Evolutionary conservation across 2,113 vertebrate genomes (phyloP), one percentile per base, ranked within the genome.

Genomic region (Hiodon tergisus): DNA sequence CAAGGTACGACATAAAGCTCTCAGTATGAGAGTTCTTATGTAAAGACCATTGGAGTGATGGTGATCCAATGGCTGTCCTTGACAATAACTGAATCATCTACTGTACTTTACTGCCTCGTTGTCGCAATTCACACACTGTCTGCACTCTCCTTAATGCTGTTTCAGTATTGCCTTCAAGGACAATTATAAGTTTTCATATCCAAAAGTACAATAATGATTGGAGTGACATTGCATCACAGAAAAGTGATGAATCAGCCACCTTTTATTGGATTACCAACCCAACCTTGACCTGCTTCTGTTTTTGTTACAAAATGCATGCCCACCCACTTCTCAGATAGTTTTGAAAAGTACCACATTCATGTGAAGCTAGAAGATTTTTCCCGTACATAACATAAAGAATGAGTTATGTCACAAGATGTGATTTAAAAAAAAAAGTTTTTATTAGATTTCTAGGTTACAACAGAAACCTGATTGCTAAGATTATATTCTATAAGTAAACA

Each of bases 191-290:
- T 81, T 78, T 78, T 78, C 77, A 72, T 67, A 76, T 65, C 46
- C 74, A 66, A 78, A 59, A 55, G 6, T 63, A 68, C 57, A 6
- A 77, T 77, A 76, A 74, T 79, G 78, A 85, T 76, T 78, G 79
- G 69, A 6, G 69, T 46, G 80, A 84, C 81, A 78, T 79, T 70
- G 73, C 72, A 81, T 87, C 71, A 67, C 73, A 79, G 81, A 78
- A 60, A 76, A 5, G 67, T 82, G 82, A 81, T 86, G 84, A 86
- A 84, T 89, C 82, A 83, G 80, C 83, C 84, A 10, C 14, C 17
- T 10, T 55, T 88, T 85, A 89, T 85, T 82, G 78, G 81, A 83
- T 88, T 85, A 86, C 76, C 71, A 77, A 50, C 5, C 72, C 78
- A 78, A 82, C 82, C 85, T 85, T 87, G 80, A 85, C 82, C 81